Evolutionary conservation across 2,113 vertebrate species (phyloP), one percentile per base, ranked within the genome.

Genomic region (Axis porcinus): DNA sequence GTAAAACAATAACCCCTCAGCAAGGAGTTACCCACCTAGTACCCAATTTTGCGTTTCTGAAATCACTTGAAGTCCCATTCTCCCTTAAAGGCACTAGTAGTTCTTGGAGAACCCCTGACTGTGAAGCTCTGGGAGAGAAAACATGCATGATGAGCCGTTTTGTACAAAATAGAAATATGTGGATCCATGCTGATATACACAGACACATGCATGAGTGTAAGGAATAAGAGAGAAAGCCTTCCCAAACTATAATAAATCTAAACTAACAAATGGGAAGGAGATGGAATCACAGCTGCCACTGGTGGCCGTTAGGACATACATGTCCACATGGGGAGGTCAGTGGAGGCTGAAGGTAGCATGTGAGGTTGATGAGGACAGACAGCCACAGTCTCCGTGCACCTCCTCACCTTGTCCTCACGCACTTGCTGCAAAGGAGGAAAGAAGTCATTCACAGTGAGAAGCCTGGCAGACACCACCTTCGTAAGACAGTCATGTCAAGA

Each of bases 351-450:
- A 50, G 12, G 4, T 8, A 0, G 10, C 3, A 2, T 28, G 19
- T 67, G 12, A 21, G 33, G 7, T 57, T 4, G 11, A 8, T n/a
- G 60, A 54, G 12, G 6, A n/a, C 11, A 25, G n/a, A 1, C 0
- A 7, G 4, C 5, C 12, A 8, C 28, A 21, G 40, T 21, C 76
- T 17, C 28, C 0, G 0, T 23, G 27, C 5, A 0, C 15, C 0
- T 47, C 67, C 30, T 25, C 9, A 2, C 50, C 21, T 14, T 33
- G 17, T 6, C 23, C 14, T 23, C 7, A 4, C 0, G 33, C n/a
- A 3, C 0, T 67, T 30, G 3, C 8, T 16, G 2, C 40, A 23
- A 13, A 58, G 23, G 6, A 67, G 33, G 19, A 52, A 11, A 7
- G 19, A 3, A 11, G 12, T n/a, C 36, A 16, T 2, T n/a, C 23